phyloP scores from a whole-genome alignment of 2,888 invertebrate genomes.

The Mimumesa dahlbomi region DNA sequence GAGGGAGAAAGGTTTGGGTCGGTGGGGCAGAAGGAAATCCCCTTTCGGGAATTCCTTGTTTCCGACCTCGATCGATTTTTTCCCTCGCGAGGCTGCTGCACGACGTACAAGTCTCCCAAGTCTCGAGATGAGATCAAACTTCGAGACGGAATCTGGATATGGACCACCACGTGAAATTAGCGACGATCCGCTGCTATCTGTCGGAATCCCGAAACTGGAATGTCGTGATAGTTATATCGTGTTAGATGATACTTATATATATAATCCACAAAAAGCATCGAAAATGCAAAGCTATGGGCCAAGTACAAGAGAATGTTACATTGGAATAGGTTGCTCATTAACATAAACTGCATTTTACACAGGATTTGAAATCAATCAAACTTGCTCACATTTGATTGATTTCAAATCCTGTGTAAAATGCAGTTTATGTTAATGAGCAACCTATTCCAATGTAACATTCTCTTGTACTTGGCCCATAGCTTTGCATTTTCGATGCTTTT shows the following conservation, averaged over 20 bases:
- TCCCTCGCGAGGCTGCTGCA: slow-evolving; percentile 31
- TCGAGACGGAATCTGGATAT: slow-evolving; percentile 17
- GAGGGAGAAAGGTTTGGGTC: slow-evolving; percentile 31
- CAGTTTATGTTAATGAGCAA: too few species aligned
- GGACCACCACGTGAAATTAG: not conserved
- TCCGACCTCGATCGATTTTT: slow-evolving; percentile 64
- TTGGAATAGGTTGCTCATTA: too few species aligned
- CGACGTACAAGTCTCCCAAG: slow-evolving; percentile 13
- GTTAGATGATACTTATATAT: not conserved
- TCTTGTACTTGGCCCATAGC: too few species aligned
- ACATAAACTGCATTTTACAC: too few species aligned
- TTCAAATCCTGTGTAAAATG: too few species aligned
- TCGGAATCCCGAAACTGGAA: not conserved
- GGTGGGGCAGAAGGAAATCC: slow-evolving; percentile 56
- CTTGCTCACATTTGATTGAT: too few species aligned
- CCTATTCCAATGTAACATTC: too few species aligned
- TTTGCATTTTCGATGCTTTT: too few species aligned
- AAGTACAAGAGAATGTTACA: too few species aligned
- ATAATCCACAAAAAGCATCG: too few species aligned
- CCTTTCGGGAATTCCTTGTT: slow-evolving; percentile 61
- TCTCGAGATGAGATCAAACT: slow-evolving; percentile 27
- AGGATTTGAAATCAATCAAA: too few species aligned
- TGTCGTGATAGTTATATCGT: not conserved
- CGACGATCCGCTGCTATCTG: not conserved
- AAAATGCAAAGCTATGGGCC: too few species aligned